Evolutionary conservation across 2,113 vertebrate species (phyloP).

Genomic region (Terrapene triunguis): DNA sequence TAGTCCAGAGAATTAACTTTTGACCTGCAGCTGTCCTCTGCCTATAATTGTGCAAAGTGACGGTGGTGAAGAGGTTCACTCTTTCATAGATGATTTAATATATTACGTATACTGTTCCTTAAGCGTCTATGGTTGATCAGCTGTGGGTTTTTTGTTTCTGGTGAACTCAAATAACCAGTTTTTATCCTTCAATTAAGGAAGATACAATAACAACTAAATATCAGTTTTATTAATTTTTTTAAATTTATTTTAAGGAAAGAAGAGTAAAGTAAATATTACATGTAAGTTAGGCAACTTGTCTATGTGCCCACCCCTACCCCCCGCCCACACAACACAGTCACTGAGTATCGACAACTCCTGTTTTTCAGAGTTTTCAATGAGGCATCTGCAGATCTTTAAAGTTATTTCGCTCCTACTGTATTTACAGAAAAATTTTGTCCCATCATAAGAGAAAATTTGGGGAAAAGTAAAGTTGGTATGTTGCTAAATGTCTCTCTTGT

Average conservation of each 20-base stretch:
- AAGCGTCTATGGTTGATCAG: not conserved
- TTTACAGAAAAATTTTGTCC: not conserved
- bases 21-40: not conserved
- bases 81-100: not conserved
- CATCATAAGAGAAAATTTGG: not conserved
- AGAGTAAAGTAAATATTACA: not conserved
- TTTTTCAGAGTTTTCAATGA: not conserved
- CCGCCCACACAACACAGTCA: not conserved
- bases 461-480: conserved; percentile 4
- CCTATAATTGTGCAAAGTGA: not conserved
- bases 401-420: not conserved
- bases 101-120: not conserved
- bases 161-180: not conserved
- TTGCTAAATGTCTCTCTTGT: not conserved
- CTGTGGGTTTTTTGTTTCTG: not conserved
- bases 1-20: not conserved
- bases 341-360: not conserved
- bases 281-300: not conserved
- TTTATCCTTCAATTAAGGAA: not conserved
- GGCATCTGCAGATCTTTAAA: not conserved
- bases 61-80: not conserved
- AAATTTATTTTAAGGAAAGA: not conserved
- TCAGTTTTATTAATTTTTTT: not conserved
- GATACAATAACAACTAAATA: not conserved
- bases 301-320: conserved; percentile 32